phyloP scores from a whole-genome alignment of 1,140 invertebrate genomes.

The Caenorhabditis inopinata region DNA sequence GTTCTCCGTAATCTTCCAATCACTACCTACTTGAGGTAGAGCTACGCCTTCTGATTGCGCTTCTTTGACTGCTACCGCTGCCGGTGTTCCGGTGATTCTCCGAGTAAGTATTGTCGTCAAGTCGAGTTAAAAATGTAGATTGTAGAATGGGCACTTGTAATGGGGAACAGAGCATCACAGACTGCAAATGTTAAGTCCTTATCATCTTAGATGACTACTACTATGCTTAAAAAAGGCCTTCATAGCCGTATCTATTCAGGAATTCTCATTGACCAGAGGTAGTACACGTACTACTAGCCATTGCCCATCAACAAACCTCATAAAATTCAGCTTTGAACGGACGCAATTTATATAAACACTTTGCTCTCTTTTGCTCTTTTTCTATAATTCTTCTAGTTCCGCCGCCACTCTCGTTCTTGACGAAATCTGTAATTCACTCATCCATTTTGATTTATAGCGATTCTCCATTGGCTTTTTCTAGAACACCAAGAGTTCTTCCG shows the following conservation, averaged over 20 bases:
- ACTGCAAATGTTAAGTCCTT: background rate
- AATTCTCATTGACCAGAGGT: background rate
- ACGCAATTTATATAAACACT: constrained; percentile 22
- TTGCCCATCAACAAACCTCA: constrained; percentile 20
- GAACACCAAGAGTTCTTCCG: no score
- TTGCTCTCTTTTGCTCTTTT: background rate
- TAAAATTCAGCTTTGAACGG: constrained; percentile 27
- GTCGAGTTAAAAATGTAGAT: background rate
- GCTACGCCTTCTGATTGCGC: background rate
- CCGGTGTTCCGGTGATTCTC: background rate
- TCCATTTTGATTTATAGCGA: constrained; percentile 10
- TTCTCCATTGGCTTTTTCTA: background rate
- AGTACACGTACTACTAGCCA: background rate
- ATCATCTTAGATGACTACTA: no score
- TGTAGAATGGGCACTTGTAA: constrained; percentile 8
- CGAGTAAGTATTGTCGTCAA: background rate
- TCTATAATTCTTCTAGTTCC: background rate
- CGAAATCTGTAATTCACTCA: constrained; percentile 20
- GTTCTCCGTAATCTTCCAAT: background rate
- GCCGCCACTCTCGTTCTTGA: background rate
- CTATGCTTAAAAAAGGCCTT: no score
- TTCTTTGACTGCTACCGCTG: background rate
- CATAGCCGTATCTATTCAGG: no score
- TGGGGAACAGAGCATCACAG: constrained; percentile 25
- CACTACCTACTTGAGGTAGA: background rate